Evolutionary conservation across 2,113 vertebrate species (phyloP), one percentile per base, ranked within the genome.

Genomic region (Prochilodus magdalenae): DNA sequence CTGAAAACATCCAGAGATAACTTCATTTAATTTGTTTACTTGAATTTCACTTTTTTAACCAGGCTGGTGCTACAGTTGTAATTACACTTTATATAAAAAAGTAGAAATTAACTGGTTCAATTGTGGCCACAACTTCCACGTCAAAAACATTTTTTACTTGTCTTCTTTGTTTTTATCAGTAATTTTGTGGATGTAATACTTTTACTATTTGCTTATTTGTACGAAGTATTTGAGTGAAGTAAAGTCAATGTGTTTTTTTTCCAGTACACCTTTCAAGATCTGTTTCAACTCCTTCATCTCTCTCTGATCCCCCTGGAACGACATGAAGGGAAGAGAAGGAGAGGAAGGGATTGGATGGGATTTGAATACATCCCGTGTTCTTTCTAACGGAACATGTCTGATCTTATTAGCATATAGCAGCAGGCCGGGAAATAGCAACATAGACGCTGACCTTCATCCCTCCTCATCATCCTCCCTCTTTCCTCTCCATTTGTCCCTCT

Each of bases 331-430:
- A 30, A 65, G 27, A 55, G 20, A 36, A 15, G 20, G 12, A 14
- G 55, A 27, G 8, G 44, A 76, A 73, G n/a, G 26, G 30, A 60
- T 62, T 51, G 76, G 24, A 78, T 40, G 57, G 63, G 18, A 89
- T 91, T 88, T 91, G 79, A 88, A 92, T 89, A 89, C 82, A 87
- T 86, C 84, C 84, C 84, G 15, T 67, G 60, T 24, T 82, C 51
- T 63, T 66, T 82, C 65, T 78, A 81, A 77, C 30, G 22, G 86
- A 84, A 79, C 77, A 85, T 79, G 79, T 86, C 89, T 87, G 79
- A 80, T 91, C 90, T 90, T 84, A 91, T 93, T 93, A 93, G 86
- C 91, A 91, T 91, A 88, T 80, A 88, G 88, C 84, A 84, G 81
- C 80, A 85, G 83, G 84, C 59, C 44, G 81, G 86, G 87, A 80